Base-by-base conservation (phyloP, 2,888 invertebrate species). In the Pheosia tremula region DNA sequence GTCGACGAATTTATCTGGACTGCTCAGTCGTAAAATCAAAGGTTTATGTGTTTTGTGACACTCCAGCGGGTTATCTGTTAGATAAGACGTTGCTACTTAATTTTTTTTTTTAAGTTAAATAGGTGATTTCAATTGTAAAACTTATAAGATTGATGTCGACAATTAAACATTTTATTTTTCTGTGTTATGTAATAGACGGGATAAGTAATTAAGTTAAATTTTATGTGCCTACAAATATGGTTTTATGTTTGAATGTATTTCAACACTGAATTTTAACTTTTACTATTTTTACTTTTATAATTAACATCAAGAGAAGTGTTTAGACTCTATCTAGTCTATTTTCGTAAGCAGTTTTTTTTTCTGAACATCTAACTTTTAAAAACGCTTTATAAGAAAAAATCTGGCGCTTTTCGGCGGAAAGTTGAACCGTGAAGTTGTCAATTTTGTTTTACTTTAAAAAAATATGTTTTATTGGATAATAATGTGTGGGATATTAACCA, bases 21-120 rank as follows among this genome's bases (percentile, higher is more conserved):
- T 53, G 56, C 41, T 1, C 10, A 56, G 70, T 77, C 82, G 78
- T 86, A 81, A 85, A 85, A 78, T 72, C 57, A 73, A 74, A 69
- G 72, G 73, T 85, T 86, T 82, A 87, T 81, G 77, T 78, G 66
- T 77, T 67, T 59, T 75, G 75, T 83, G 83, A 81, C 83, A 83
- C 80, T 67, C 59, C 50, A 24, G 45, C 59, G 73, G 84, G 85
- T 85, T 83, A 83, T 78, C 80, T 62, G 5, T 43, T 8, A 57
- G 86, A 84, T 86, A 85, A 81, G 54, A 61, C 66, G 52, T 53
- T 75, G 66, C 71, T 72, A 61, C 72, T 47, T 24, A 24, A 24
- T 24, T 24, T 50, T 13, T 5, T 57, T 37, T 45, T 43, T 53
- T 61, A 60, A 37, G 38, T 55, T 58, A 58, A 58, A 57, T 52